Evolutionary conservation across 2,888 invertebrate genomes (phyloP), one percentile per base, ranked within the genome.

Genomic region (Allygus modestus): DNA sequence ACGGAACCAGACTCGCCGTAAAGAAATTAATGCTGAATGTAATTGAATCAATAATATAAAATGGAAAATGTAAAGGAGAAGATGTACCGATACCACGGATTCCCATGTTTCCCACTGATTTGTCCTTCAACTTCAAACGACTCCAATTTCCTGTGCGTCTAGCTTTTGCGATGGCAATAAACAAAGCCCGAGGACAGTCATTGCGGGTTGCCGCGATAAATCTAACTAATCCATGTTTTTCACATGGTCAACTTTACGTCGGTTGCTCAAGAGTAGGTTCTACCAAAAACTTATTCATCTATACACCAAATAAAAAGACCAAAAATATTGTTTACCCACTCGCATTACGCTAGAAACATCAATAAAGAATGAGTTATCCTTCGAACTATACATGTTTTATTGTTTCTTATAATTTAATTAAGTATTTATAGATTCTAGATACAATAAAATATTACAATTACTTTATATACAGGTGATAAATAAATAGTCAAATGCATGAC

Each of bases 1-100:
- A 89, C 84, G 88, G 88, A 5, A 89, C 84, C n/a, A 85, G 87
- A 54, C 85, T 89, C 54, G 86, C 85, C 12, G 82, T 88, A 17
- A 86, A 88, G 85, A 88, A 87, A 75, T 83, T 89, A 37, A 87
- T 87, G 83, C 58, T 11, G 82, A 86, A 87, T 84, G 43, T 87
- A 54, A 54, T 87, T 20, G 79, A 87, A 85, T 87, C 87, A 28
- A 86, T 82, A 4, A 85, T 87, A 81, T 75, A 86, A 43, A 84
- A 26, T 12, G 86, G 84, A 1, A 65, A 75, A 15, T 82, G 61
- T 43, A 82, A 82, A 82, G 85, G 84, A 23, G 33, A 85, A 83
- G 79, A 46, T 28, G 83, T 85, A 12, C 79, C 84, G 15, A n/a
- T 86, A 11, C 85, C 85, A 43, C 65, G 84, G 17, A 17, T 51